Evolutionary conservation across 1,140 invertebrate genomes (phyloP).

Genomic region (Chironomus striatipennis): DNA sequence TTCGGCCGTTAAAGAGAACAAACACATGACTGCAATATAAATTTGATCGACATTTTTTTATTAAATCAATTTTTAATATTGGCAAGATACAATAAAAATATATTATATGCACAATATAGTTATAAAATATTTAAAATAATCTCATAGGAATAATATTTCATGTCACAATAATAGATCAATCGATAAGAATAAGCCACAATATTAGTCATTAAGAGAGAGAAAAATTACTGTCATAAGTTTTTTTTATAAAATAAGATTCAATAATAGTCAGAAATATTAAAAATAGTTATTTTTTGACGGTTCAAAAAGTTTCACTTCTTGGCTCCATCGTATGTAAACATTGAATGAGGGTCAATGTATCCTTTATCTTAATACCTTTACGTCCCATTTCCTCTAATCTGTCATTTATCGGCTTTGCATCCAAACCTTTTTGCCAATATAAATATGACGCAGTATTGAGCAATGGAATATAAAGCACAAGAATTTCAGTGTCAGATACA

Average conservation of each 20-base stretch:
- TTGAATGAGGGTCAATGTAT: slow-evolving; percentile 47
- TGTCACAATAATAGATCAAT: background rate
- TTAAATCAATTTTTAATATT: background rate
- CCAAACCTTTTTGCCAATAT: slow-evolving; percentile 54
- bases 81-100: background rate
- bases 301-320: slow-evolving; percentile 36
- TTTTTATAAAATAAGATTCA: too few species aligned
- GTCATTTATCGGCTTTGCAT: slow-evolving; percentile 50
- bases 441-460: slow-evolving; percentile 57
- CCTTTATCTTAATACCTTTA: slow-evolving; percentile 51
- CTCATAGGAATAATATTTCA: background rate
- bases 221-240: too few species aligned
- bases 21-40: too few species aligned
- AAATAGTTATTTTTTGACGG: background rate
- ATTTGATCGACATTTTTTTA: too few species aligned
- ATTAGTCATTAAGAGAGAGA: background rate
- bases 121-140: background rate
- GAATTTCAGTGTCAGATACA: slow-evolving; percentile 54
- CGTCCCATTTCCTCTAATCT: slow-evolving; percentile 49
- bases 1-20: too few species aligned
- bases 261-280: background rate
- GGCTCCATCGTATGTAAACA: slow-evolving; percentile 46
- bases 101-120: too few species aligned
- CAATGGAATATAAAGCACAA: slow-evolving; percentile 59
- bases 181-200: background rate